Evolutionary conservation across 2,888 invertebrate species (phyloP).

Genomic region (Spilarctia lutea): DNA sequence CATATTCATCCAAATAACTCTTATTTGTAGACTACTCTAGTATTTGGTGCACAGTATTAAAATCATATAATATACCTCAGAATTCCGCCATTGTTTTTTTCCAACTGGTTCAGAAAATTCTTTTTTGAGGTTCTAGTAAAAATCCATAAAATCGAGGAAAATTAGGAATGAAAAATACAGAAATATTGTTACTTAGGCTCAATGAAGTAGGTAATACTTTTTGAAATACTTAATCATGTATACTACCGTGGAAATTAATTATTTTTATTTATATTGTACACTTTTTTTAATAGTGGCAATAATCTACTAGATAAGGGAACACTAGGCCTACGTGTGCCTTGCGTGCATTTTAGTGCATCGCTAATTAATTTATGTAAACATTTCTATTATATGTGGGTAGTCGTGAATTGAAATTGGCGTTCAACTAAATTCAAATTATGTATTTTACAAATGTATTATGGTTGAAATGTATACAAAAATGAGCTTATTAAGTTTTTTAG

Average conservation of each 20-base stretch:
- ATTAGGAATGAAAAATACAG: too few species aligned
- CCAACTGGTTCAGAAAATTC: too few species aligned
- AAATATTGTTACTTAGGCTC: too few species aligned
- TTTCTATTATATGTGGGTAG: slow-evolving; percentile 33
- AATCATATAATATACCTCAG: background rate
- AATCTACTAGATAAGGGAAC: slow-evolving; percentile 9
- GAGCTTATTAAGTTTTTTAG: slow-evolving; percentile 49
- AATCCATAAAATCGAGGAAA: too few species aligned
- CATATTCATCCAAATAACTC: background rate
- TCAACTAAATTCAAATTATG: slow-evolving; percentile 13
- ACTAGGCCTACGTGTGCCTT: slow-evolving; percentile 66
- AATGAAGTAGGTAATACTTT: too few species aligned
- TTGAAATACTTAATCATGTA: background rate
- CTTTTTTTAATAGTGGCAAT: slow-evolving; percentile 16
- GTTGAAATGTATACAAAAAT: slow-evolving; percentile 28
- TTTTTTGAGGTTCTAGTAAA: too few species aligned
- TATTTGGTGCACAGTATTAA: background rate
- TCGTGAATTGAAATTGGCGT: slow-evolving; percentile 20
- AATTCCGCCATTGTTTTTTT: too few species aligned
- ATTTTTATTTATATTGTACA: slow-evolving; percentile 2
- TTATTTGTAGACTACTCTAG: background rate
- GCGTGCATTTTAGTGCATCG: slow-evolving; percentile 25
- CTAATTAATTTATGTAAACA: slow-evolving; percentile 11
- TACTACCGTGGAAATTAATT: slow-evolving; percentile 5
- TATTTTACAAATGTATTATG: slow-evolving; percentile 23